Percentiles rank a stretch among this genome's conserved stretches.
Conservation (phyloP, 2,113 vertebrate genomes). For the Deroptyus accipitrinus region DNA sequence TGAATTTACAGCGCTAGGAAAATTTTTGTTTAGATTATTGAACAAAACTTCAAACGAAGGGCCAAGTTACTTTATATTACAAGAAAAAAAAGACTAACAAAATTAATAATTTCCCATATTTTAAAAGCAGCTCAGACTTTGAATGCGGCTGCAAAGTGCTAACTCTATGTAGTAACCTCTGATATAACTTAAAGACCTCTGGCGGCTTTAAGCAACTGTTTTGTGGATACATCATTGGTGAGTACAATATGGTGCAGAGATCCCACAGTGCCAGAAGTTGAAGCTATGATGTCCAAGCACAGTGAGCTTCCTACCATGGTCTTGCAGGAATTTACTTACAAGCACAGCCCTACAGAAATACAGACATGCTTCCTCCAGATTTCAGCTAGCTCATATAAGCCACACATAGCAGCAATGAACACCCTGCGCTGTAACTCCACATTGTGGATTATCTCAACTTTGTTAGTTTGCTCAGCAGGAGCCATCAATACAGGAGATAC, state of each 20-base stretch:
- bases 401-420: not conserved
- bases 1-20: not conserved
- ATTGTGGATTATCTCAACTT: not conserved
- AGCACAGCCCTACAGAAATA: not conserved
- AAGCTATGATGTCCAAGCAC: not conserved
- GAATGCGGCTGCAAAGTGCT: not conserved
- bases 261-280: not conserved
- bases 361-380: not conserved
- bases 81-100: fast-evolving
- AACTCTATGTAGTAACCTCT: not conserved
- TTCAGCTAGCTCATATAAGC: not conserved
- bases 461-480: not conserved
- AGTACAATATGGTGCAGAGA: not conserved
- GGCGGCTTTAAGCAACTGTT: not conserved
- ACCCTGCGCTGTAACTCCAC: not conserved
- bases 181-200: not conserved
- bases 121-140: not conserved
- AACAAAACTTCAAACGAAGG: not conserved
- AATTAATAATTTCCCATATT: not conserved
- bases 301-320: not conserved
- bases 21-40: not conserved
- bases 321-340: not conserved
- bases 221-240: not conserved
- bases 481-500: not conserved
- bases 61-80: not conserved